Conservation (phyloP, 92 coral and sea anemone species). For the Parazoanthus swiftii region DNA sequence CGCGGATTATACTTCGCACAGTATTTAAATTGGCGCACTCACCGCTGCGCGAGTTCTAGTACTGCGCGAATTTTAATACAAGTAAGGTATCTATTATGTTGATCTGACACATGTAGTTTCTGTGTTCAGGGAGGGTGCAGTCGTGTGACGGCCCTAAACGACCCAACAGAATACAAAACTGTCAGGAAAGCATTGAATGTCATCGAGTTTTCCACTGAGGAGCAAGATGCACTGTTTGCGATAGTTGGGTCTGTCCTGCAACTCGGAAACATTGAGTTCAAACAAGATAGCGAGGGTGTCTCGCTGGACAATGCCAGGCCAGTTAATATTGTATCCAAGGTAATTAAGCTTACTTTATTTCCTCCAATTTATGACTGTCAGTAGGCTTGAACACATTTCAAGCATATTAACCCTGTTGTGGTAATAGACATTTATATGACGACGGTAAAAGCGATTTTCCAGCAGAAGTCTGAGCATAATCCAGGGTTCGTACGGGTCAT, state of each 20-base stretch:
- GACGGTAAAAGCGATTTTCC: too few species aligned
- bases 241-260: slow-evolving; percentile 89
- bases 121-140: slow-evolving; percentile 74
- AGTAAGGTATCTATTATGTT: background rate
- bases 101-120: background rate
- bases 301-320: slow-evolving; percentile 84
- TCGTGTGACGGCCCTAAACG: slow-evolving; percentile 75
- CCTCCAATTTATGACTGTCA: too few species aligned
- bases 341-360: slow-evolving; percentile 12
- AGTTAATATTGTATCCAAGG: slow-evolving; percentile 90
- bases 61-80: too few species aligned
- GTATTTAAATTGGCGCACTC: too few species aligned
- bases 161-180: slow-evolving; percentile 71
- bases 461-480: too few species aligned
- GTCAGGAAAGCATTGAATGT: slow-evolving; percentile 83
- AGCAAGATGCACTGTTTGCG: slow-evolving; percentile 88
- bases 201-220: slow-evolving; percentile 80
- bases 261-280: slow-evolving; percentile 82
- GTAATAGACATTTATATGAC: background rate
- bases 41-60: too few species aligned
- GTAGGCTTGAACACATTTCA: too few species aligned
- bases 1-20: too few species aligned
- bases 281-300: slow-evolving; percentile 70
- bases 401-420: background rate
- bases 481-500: too few species aligned